Percentiles rank a stretch among this genome's conserved stretches.
These are phyloP conservation scores for Apostichopus californicus DNA, from an alignment of 35 echinoderm and acorn worm species.

Conservation along the genomic window DNA sequence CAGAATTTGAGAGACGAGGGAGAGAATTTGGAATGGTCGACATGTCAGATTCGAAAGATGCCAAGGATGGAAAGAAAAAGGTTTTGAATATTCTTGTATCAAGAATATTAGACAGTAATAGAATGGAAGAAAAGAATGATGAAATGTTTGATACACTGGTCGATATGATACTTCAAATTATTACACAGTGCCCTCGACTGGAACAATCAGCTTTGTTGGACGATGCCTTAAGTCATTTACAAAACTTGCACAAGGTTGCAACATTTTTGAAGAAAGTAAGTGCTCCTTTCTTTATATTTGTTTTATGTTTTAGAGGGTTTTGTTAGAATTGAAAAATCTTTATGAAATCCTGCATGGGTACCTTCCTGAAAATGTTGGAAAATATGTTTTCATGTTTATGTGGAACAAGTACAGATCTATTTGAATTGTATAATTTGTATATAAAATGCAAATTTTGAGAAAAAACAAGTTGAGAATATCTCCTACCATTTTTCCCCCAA, in stretches of 20 bases:
- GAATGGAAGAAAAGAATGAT: background rate
- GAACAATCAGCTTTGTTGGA: constrained; percentile 28
- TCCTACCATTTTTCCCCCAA: no score
- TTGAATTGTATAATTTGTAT: no score
- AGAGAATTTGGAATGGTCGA: background rate
- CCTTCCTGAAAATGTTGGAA: no score
- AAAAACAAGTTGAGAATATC: no score
- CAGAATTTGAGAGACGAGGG: background rate
- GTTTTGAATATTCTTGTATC: constrained; percentile 19
- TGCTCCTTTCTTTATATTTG: no score
- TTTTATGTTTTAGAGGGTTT: no score
- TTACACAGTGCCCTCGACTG: constrained; percentile 19
- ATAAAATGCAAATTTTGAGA: no score
- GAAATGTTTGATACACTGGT: background rate
- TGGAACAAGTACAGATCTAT: no score
- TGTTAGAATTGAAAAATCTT: no score
- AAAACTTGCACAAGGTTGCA: constrained; percentile 8
- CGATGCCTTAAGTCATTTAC: constrained; percentile 16
- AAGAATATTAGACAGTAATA: constrained; percentile 3
- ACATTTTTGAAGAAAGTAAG: constrained; percentile 13
- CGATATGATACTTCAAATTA: constrained; percentile 22
- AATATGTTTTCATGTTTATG: no score
- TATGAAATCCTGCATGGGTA: no score
- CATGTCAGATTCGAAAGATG: background rate
- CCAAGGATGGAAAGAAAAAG: background rate